Conservation (phyloP, 1,140 invertebrate genomes). For the Drosophila elegans region DNA sequence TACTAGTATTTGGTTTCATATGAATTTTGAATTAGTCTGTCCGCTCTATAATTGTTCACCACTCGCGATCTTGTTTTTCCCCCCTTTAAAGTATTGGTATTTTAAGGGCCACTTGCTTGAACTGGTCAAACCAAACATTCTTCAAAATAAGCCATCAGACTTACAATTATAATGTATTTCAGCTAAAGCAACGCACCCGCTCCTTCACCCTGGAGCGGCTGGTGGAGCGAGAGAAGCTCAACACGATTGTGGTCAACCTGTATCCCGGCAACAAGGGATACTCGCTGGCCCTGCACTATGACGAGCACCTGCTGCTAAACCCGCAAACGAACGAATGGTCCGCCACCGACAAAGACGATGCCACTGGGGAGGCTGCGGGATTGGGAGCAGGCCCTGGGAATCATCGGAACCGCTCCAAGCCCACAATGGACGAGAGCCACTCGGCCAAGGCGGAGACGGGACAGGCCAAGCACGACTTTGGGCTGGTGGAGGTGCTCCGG, state of each 20-base stretch:
- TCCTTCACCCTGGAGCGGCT: conserved; percentile 94
- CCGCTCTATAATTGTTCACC: too few species aligned
- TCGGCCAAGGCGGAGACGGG: conserved; percentile 22
- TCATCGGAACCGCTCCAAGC: conserved; percentile 56
- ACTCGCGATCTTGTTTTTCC: too few species aligned
- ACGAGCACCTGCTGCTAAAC: conserved; percentile 74
- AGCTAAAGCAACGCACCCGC: conserved; percentile 81
- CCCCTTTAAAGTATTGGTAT: too few species aligned
- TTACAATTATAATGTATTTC: conserved; percentile 9
- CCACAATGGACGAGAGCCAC: conserved; percentile 32
- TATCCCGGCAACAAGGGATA: conserved; percentile 97
- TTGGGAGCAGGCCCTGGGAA: conserved; percentile 11
- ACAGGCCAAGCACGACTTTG: conserved; percentile 85
- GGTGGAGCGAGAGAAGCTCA: conserved; percentile 92
- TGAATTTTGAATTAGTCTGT: too few species aligned
- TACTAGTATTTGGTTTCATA: too few species aligned
- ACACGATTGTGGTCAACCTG: conserved; percentile 95
- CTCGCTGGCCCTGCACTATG: conserved; percentile 91
- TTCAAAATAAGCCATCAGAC: not conserved
- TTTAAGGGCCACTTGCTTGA: too few species aligned
- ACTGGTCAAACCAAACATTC: too few species aligned
- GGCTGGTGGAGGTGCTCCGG: conserved; percentile 89
- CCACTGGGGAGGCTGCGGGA: conserved; percentile 14
- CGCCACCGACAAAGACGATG: conserved; percentile 24
- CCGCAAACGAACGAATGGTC: conserved; percentile 69